Percentiles rank a stretch among this genome's conserved stretches.
Conservation (phyloP, 2,888 invertebrate genomes). For the Cantharis flavilabris region DNA sequence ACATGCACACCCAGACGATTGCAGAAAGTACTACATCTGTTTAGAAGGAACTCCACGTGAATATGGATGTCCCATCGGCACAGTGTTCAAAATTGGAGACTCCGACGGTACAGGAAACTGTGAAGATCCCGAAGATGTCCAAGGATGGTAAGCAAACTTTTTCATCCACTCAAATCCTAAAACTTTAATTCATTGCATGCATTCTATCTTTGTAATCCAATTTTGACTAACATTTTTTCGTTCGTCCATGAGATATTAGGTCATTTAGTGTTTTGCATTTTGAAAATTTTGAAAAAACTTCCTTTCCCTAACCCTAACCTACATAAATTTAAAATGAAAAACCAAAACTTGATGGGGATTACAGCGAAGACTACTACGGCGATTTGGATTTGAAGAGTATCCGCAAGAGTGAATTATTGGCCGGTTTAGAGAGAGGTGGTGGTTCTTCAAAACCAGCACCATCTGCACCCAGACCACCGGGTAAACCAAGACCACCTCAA, state of each 20-base stretch:
- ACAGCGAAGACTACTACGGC: slow-evolving; percentile 96
- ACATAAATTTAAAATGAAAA: neutral
- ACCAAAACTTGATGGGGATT: slow-evolving; percentile 47
- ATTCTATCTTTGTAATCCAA: neutral
- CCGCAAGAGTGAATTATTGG: slow-evolving; percentile 89
- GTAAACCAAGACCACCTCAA: slow-evolving; percentile 55
- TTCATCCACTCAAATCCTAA: neutral
- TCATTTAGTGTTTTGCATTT: neutral
- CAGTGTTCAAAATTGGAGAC: slow-evolving; percentile 93
- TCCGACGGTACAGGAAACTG: slow-evolving; percentile 90
- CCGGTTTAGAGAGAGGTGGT: slow-evolving; percentile 73
- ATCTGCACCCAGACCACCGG: slow-evolving; percentile 56
- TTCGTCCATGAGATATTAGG: neutral
- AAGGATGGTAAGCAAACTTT: slow-evolving; percentile 81
- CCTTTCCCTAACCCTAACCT: neutral
- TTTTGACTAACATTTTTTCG: neutral
- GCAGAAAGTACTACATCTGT: slow-evolving; percentile 95
- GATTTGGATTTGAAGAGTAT: slow-evolving; percentile 93
- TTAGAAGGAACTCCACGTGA: slow-evolving; percentile 88
- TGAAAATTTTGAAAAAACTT: neutral
- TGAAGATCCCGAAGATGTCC: slow-evolving; percentile 93
- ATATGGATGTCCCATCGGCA: slow-evolving; percentile 94
- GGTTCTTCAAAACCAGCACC: slow-evolving; percentile 52
- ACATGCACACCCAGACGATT: slow-evolving; percentile 93
- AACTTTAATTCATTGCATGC: neutral